Conservation (phyloP, 2,797 vertebrate genomes). For the Hapalemur alaotrensis region DNA sequence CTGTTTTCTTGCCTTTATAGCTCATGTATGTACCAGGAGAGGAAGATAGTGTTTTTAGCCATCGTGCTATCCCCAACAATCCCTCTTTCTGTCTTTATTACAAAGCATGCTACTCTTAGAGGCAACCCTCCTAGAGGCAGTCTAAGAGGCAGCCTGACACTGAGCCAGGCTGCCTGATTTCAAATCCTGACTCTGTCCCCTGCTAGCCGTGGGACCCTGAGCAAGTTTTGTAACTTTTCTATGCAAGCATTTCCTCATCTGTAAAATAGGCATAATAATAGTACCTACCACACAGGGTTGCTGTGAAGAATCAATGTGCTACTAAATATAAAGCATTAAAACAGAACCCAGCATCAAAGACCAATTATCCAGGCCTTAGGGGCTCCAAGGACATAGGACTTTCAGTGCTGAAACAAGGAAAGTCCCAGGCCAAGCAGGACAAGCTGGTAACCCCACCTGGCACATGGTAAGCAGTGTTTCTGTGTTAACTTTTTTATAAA, state of each 20-base stretch:
- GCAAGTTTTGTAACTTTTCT: neutral
- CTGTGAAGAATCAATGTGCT: neutral
- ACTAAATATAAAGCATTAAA: neutral
- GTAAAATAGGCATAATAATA: neutral
- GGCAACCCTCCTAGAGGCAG: neutral
- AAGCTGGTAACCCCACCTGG: no score
- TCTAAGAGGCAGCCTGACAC: neutral
- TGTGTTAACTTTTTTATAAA: neutral
- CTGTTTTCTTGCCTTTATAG: neutral
- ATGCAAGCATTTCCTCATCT: neutral
- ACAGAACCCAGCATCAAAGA: neutral
- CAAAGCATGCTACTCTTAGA: neutral
- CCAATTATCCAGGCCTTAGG: neutral
- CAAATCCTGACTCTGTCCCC: neutral
- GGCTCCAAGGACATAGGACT: neutral
- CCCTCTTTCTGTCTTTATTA: neutral
- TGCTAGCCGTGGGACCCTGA: neutral
- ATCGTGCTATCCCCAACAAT: neutral
- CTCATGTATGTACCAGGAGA: neutral
- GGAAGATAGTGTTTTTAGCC: neutral
- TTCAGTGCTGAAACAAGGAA: neutral
- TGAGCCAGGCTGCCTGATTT: neutral
- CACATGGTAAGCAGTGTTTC: neutral
- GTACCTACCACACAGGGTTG: neutral
- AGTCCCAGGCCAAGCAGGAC: neutral